These are phyloP conservation scores for Trissoscelio sp. DNA, from an alignment of 2,888 invertebrate species.

Conservation along the genomic window DNA sequence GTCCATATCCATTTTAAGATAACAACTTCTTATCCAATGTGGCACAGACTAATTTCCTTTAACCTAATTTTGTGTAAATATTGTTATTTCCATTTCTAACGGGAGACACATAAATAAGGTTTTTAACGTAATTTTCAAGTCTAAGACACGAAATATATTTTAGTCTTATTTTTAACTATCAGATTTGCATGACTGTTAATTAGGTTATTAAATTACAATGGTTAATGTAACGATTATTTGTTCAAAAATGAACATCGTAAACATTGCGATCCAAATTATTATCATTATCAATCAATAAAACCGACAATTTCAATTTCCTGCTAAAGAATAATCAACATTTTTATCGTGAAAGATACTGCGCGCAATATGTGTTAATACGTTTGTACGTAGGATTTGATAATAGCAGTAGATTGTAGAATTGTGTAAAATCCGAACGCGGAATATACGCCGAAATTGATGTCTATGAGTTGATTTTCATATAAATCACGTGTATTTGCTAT, in stretches of 20 bases:
- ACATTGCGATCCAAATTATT: no score
- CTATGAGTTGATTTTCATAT: slow-evolving; percentile 19
- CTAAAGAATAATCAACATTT: neutral
- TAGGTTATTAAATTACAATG: no score
- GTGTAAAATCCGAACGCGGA: neutral
- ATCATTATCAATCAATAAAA: no score
- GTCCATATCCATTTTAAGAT: slow-evolving; percentile 40
- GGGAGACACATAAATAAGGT: slow-evolving; percentile 3
- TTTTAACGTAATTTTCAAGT: no score
- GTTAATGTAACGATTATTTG: no score
- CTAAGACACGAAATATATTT: no score
- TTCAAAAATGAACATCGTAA: no score
- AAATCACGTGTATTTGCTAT: slow-evolving; percentile 13
- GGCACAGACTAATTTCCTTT: slow-evolving; percentile 28
- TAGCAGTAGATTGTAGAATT: neutral
- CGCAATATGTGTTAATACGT: neutral
- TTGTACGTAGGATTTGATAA: slow-evolving; percentile 17
- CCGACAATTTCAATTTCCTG: no score
- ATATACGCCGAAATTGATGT: slow-evolving; percentile 12
- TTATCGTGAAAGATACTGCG: neutral
- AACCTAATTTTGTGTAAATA: slow-evolving; percentile 32
- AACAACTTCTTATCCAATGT: slow-evolving; percentile 44
- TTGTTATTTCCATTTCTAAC: slow-evolving; percentile 8
- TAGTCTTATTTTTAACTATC: no score
- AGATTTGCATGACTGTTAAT: no score